Evolutionary conservation across 2,797 vertebrate genomes (phyloP).

Genomic region (Bucorvus abyssinicus): DNA sequence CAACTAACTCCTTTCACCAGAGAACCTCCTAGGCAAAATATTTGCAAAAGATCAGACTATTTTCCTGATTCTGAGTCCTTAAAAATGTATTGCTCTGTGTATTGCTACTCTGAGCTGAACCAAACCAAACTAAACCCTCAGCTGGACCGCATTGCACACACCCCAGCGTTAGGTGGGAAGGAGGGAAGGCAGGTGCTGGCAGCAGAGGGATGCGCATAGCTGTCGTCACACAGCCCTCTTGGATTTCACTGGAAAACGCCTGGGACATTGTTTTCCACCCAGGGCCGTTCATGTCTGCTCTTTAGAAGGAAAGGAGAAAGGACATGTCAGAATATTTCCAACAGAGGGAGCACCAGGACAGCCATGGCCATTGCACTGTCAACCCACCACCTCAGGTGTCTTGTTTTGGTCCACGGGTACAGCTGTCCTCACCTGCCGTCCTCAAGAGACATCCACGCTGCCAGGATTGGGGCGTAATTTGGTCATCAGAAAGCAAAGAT

Average conservation of each 20-base stretch:
- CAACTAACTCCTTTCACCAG: not conserved
- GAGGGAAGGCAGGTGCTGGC: not conserved
- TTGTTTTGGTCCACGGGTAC: rapidly evolving
- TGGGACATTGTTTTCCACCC: not conserved
- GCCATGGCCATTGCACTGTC: not conserved
- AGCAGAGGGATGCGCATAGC: rapidly evolving
- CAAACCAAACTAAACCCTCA: not conserved
- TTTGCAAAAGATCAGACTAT: not conserved
- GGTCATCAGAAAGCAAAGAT: not conserved
- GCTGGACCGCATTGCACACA: not conserved
- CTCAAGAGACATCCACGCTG: not conserved
- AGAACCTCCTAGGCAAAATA: not conserved
- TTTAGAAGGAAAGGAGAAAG: not conserved
- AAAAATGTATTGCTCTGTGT: not conserved
- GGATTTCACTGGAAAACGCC: not conserved
- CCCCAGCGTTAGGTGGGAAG: rapidly evolving
- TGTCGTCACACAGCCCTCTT: rapidly evolving
- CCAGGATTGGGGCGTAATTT: not conserved
- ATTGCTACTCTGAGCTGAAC: not conserved
- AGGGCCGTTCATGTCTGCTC: rapidly evolving
- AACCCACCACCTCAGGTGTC: too few species aligned
- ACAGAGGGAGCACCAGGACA: not conserved
- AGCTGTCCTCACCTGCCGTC: not conserved
- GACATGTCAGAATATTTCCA: not conserved
- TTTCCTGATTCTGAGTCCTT: not conserved